These are phyloP conservation scores for Drosophila varians DNA, from an alignment of 1,140 invertebrate genomes.

Conservation along the genomic window DNA sequence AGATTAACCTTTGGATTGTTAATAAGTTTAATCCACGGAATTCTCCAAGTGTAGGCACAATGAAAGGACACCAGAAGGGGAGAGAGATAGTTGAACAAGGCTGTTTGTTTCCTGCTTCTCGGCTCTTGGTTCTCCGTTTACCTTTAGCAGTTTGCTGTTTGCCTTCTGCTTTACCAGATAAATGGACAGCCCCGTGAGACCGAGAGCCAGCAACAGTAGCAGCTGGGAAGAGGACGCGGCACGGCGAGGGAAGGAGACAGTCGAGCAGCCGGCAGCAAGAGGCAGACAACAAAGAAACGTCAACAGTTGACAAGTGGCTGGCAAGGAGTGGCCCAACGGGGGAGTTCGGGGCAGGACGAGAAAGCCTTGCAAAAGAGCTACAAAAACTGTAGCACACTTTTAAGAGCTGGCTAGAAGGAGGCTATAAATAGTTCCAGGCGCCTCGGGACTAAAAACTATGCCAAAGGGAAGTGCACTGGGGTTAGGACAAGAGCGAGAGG, in stretches of 20 bases:
- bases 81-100: slow-evolving; percentile 33
- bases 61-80: neutral
- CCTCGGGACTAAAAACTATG: slow-evolving; percentile 67
- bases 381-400: slow-evolving; percentile 50
- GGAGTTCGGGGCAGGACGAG: neutral
- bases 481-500: slow-evolving; percentile 3
- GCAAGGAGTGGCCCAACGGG: slow-evolving; percentile 13
- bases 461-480: slow-evolving; percentile 42
- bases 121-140: slow-evolving; percentile 30
- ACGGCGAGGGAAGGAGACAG: slow-evolving; percentile 9
- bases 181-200: slow-evolving; percentile 67
- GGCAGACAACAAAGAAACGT: slow-evolving; percentile 59
- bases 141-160: slow-evolving; percentile 41
- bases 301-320: slow-evolving; percentile 74
- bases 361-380: slow-evolving; percentile 8
- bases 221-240: slow-evolving; percentile 5
- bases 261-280: slow-evolving; percentile 37
- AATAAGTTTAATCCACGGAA: neutral
- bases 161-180: slow-evolving; percentile 67
- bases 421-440: slow-evolving; percentile 69
- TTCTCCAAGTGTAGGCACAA: slow-evolving; percentile 5
- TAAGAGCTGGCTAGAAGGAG: slow-evolving; percentile 50
- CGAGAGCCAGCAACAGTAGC: slow-evolving; percentile 58
- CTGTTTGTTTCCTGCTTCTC: slow-evolving; percentile 38
- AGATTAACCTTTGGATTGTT: no score